Evolutionary conservation across 2,888 invertebrate species (phyloP).

Genomic region (Minunthozetes semirufus): DNA sequence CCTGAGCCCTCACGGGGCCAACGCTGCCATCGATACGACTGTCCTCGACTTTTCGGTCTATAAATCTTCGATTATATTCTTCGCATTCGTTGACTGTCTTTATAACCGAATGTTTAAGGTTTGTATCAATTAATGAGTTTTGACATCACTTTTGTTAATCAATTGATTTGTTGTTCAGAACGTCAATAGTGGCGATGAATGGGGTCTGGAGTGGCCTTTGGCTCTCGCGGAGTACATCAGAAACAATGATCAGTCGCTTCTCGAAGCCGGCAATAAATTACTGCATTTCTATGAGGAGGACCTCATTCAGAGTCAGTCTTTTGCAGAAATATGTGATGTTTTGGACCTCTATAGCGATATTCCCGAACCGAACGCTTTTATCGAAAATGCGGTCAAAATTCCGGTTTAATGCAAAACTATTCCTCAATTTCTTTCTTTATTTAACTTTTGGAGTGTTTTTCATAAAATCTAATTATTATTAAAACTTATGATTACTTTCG

Average conservation of each 20-base stretch:
- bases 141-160: slow-evolving; percentile 23
- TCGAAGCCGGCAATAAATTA: slow-evolving; percentile 78
- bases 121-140: slow-evolving; percentile 43
- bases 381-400: slow-evolving; percentile 25
- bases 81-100: slow-evolving; percentile 74
- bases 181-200: neutral
- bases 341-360: slow-evolving; percentile 54
- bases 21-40: slow-evolving; percentile 46
- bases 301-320: slow-evolving; percentile 77
- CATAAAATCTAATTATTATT: too few relatives aligned
- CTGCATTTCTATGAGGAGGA: slow-evolving; percentile 77
- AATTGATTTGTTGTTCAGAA: slow-evolving; percentile 37
- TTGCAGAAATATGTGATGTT: slow-evolving; percentile 88
- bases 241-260: slow-evolving; percentile 80
- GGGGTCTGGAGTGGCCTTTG: slow-evolving; percentile 62
- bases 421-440: neutral
- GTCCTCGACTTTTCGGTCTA: slow-evolving; percentile 65
- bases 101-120: slow-evolving; percentile 82
- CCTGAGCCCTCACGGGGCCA: slow-evolving; percentile 57
- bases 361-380: slow-evolving; percentile 25
- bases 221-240: slow-evolving; percentile 86
- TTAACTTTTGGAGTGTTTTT: too few relatives aligned
- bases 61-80: slow-evolving; percentile 76
- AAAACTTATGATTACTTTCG: too few relatives aligned
- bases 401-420: neutral